Percentiles rank a stretch among this genome's conserved stretches.
Evolutionary conservation across 2,113 vertebrate genomes (phyloP).

Genomic region (Rhinichthys klamathensis): DNA sequence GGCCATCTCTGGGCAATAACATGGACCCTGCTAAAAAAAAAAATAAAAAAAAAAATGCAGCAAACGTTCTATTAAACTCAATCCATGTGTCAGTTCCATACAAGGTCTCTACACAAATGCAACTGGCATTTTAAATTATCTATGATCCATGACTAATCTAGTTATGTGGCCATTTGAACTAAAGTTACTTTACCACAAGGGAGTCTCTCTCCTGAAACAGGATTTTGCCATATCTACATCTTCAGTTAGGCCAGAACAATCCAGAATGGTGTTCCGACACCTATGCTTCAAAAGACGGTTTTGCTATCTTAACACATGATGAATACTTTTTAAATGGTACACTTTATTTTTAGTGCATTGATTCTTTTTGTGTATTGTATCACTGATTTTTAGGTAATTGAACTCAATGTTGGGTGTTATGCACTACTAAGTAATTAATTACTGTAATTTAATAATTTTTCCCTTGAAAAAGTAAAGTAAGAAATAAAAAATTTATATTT

Average conservation of each 20-base stretch:
- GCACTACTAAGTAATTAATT: too few species aligned
- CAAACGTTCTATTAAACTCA: neutral
- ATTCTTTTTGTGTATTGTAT: neutral
- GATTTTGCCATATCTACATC: neutral
- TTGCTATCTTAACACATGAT: neutral
- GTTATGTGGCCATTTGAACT: neutral
- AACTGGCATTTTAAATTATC: neutral
- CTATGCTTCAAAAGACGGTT: neutral
- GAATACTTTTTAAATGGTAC: neutral
- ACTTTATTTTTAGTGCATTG: neutral
- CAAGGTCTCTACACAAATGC: neutral
- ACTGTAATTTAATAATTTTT: too few species aligned
- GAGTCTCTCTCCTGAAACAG: neutral
- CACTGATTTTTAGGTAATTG: neutral
- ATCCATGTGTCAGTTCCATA: neutral
- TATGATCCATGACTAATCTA: constrained; percentile 1
- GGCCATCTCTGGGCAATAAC: neutral
- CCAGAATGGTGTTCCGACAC: neutral
- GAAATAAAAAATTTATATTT: too few species aligned
- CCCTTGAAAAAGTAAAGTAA: too few species aligned
- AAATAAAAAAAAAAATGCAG: neutral
- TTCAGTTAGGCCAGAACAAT: neutral
- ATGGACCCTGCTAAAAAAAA: neutral
- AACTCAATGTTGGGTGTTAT: neutral
- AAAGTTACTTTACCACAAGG: neutral